These are phyloP conservation scores for Tenthredo amoena DNA, from an alignment of 2,888 invertebrate genomes.

Conservation along the genomic window DNA sequence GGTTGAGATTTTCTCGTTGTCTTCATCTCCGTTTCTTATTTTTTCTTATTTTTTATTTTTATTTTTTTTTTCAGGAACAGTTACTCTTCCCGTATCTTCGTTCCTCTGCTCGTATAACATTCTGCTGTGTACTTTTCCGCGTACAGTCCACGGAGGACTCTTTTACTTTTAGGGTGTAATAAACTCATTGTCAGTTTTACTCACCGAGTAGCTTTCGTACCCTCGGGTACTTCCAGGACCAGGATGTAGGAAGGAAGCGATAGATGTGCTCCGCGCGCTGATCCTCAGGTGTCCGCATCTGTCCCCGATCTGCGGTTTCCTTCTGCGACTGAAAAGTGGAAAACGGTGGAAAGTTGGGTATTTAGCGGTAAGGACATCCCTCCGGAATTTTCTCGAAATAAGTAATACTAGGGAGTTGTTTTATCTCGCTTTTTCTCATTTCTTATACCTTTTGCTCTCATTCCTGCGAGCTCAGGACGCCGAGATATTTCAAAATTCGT, in stretches of 20 bases:
- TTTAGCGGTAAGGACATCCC: neutral
- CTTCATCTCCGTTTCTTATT: neutral
- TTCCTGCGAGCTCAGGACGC: neutral
- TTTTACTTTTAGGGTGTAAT: neutral
- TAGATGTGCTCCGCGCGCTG: constrained; percentile 66
- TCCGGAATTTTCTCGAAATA: neutral
- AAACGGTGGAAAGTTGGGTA: neutral
- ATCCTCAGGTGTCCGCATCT: constrained; percentile 71
- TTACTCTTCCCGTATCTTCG: neutral
- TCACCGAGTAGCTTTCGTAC: constrained; percentile 68
- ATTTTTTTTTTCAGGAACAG: too few relatives aligned
- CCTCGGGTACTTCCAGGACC: constrained; percentile 61
- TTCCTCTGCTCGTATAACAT: neutral
- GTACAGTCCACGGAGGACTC: neutral
- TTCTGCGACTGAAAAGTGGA: constrained; percentile 59
- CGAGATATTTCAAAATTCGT: neutral
- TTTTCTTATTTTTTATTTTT: neutral
- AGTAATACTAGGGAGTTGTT: neutral
- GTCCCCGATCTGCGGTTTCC: constrained; percentile 71
- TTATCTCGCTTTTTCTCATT: neutral
- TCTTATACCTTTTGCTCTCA: neutral
- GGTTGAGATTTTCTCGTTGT: neutral
- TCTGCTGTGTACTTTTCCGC: neutral
- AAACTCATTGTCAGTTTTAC: constrained; percentile 53
- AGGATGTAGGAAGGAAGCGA: constrained; percentile 65